Percentiles rank a stretch among this genome's conserved stretches.
phyloP scores from a whole-genome alignment of 2,113 vertebrate genomes.

The Protobothrops mucrosquamatus region DNA sequence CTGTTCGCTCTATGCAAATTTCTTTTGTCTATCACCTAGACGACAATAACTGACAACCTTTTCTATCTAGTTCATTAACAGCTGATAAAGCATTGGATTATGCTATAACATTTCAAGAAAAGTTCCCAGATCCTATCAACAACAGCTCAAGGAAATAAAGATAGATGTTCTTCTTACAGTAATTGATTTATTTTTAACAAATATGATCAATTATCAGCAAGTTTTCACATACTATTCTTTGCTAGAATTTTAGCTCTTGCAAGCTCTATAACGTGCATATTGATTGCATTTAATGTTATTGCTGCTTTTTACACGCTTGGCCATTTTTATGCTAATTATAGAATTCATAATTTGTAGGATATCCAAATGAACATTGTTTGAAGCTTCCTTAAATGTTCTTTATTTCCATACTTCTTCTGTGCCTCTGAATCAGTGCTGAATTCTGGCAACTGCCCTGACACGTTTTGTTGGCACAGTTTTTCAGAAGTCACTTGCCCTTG shows the following conservation, averaged over 20 bases:
- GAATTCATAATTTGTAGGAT: not conserved
- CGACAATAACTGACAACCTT: not conserved
- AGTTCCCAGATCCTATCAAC: not conserved
- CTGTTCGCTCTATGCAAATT: not conserved
- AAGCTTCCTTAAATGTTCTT: not conserved
- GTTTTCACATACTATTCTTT: not conserved
- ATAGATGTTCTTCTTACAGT: not conserved
- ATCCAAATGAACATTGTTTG: not conserved
- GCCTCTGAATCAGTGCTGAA: not conserved
- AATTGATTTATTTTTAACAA: not conserved
- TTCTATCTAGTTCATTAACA: not conserved
- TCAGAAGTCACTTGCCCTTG: not conserved
- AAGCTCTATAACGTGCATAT: not conserved
- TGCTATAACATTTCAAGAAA: not conserved
- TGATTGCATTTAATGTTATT: not conserved
- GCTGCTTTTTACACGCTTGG: not conserved
- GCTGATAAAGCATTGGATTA: not conserved
- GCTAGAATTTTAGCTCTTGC: not conserved
- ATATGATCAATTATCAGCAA: not conserved
- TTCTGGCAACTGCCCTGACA: not conserved
- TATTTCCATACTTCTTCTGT: not conserved
- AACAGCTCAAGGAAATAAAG: not conserved
- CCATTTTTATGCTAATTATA: no score
- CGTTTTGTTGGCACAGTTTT: not conserved
- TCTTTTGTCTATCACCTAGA: constrained; percentile 6